These are phyloP conservation scores for Steinernema khuongi DNA, from an alignment of 1,140 invertebrate species.

Conservation along the genomic window DNA sequence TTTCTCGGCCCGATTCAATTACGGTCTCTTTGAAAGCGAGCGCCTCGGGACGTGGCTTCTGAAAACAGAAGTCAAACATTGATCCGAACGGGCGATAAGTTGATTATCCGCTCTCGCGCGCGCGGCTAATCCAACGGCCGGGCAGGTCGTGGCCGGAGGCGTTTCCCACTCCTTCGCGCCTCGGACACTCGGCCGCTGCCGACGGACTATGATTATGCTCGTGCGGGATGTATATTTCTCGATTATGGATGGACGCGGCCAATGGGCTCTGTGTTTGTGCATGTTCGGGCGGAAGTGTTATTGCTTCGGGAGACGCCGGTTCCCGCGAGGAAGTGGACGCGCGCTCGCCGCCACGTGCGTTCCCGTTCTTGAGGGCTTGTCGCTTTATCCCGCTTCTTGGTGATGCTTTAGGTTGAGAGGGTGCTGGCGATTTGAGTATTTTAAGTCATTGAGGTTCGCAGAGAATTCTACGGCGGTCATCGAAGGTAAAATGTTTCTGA, in stretches of 20 bases:
- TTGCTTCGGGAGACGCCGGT: no score
- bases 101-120: slow-evolving; percentile 4
- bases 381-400: no score
- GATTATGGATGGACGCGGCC: neutral
- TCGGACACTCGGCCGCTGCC: neutral
- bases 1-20: neutral
- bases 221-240: neutral
- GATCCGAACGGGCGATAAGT: slow-evolving; percentile 6
- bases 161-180: neutral
- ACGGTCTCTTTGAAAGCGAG: neutral
- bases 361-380: no score
- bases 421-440: no score
- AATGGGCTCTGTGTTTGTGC: neutral
- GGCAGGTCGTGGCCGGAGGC: slow-evolving; percentile 3
- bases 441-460: no score
- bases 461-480: no score
- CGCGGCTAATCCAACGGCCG: neutral
- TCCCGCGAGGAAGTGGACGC: no score
- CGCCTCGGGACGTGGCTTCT: neutral
- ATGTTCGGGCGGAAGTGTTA: neutral
- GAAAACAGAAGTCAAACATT: slow-evolving; percentile 12
- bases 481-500: no score
- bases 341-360: no score
- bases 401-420: no score
- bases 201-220: neutral